These are phyloP conservation scores for Trididemnum clinides DNA, from an alignment of 23 tunicate species.

Conservation along the genomic window DNA sequence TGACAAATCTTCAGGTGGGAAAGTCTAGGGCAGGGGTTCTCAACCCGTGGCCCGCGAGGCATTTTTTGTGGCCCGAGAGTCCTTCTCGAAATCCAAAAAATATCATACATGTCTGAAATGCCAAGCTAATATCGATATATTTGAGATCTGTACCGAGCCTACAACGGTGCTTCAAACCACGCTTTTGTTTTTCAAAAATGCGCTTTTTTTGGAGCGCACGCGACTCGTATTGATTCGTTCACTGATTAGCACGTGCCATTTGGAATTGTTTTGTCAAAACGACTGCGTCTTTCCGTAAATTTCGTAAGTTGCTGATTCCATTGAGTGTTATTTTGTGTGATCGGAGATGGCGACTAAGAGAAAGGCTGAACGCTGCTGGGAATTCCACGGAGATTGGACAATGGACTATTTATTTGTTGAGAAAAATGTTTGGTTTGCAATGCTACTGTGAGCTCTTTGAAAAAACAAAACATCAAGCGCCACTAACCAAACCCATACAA, in stretches of 20 bases:
- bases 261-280: not conserved
- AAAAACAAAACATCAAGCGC: conserved; percentile 9
- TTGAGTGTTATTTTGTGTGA: conserved; percentile 1
- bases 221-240: too few relatives aligned
- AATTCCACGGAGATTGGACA: not conserved
- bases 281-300: conserved; percentile 26
- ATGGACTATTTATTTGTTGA: conserved; percentile 11
- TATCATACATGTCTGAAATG: too few relatives aligned
- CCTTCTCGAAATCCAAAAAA: too few relatives aligned
- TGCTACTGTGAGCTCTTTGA: conserved; percentile 10
- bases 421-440: conserved; percentile 20
- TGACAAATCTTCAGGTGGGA: too few relatives aligned
- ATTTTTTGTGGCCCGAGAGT: too few relatives aligned
- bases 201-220: too few relatives aligned
- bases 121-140: too few relatives aligned
- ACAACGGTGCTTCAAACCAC: too few relatives aligned
- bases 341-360: conserved; percentile 16
- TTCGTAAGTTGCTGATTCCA: not conserved
- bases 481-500: conserved; percentile 15
- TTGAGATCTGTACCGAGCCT: too few relatives aligned
- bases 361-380: conserved; percentile 5
- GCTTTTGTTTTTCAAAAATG: too few relatives aligned
- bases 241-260: not conserved
- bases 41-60: too few relatives aligned
- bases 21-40: too few relatives aligned